Percentiles rank a stretch among this genome's conserved stretches.
These are phyloP conservation scores for Philotrypesis tridentata DNA, from an alignment of 1,140 invertebrate genomes.

Conservation along the genomic window DNA sequence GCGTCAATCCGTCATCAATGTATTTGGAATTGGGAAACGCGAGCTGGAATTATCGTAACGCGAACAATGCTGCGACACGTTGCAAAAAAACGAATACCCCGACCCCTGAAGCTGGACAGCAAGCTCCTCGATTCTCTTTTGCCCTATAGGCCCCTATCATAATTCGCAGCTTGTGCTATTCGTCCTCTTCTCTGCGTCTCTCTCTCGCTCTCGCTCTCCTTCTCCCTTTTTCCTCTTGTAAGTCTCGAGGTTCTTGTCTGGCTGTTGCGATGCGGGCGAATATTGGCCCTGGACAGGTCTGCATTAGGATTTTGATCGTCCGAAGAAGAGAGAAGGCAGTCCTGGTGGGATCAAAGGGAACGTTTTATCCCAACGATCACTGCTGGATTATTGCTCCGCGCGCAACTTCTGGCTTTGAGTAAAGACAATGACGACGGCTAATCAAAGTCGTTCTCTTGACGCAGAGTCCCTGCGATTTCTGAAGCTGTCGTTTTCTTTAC, in stretches of 20 bases:
- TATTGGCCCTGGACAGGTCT: slow-evolving; percentile 25
- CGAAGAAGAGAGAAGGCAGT: slow-evolving; percentile 34
- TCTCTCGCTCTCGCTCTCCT: too few relatives aligned
- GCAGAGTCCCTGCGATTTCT: background rate
- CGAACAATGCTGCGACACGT: too few relatives aligned
- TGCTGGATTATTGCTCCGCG: background rate
- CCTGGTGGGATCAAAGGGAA: slow-evolving; percentile 62
- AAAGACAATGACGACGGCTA: slow-evolving; percentile 1
- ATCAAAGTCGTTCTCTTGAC: background rate
- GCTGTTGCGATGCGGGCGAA: slow-evolving; percentile 57
- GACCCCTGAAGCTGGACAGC: too few relatives aligned
- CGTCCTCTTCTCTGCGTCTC: too few relatives aligned
- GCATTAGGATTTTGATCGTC: background rate
- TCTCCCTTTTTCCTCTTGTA: background rate
- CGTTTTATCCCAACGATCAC: slow-evolving; percentile 44
- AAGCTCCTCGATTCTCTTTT: background rate
- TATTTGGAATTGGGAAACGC: too few relatives aligned
- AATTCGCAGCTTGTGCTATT: slow-evolving; percentile 64
- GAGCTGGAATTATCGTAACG: too few relatives aligned
- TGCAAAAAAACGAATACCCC: too few relatives aligned
- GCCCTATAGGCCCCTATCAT: slow-evolving; percentile 60
- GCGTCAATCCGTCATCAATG: too few relatives aligned
- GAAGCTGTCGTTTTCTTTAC: background rate
- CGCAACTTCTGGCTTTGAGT: background rate
- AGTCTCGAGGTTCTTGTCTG: slow-evolving; percentile 55